These are phyloP conservation scores for Noctilio leporinus DNA, from an alignment of 2,113 vertebrate genomes.

Conservation along the genomic window DNA sequence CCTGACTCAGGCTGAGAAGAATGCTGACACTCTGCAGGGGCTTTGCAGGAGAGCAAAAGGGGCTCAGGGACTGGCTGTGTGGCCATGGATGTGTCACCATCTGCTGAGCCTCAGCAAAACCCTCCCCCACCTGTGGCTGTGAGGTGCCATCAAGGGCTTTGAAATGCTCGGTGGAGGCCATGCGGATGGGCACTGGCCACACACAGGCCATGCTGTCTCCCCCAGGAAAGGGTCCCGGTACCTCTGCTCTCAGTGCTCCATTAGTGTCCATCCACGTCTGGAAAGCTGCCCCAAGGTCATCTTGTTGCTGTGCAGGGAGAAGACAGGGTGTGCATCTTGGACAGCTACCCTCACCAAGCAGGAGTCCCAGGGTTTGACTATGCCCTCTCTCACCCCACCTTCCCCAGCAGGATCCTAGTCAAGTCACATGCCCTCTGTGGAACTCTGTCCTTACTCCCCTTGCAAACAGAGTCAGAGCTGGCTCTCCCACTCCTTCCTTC, in stretches of 20 bases:
- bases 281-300: conserved; percentile 83
- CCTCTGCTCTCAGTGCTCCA: conserved; percentile 84
- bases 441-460: background rate
- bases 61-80: background rate
- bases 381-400: background rate
- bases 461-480: background rate
- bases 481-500: background rate
- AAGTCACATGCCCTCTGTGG: background rate
- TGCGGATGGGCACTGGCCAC: rapidly evolving
- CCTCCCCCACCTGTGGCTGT: background rate
- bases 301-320: conserved; percentile 75
- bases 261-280: conserved; percentile 81
- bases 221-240: conserved; percentile 26
- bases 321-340: background rate
- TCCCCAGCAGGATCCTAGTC: background rate
- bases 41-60: no score
- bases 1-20: background rate
- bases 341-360: rapidly evolving
- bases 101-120: background rate
- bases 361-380: background rate
- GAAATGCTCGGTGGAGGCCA: background rate
- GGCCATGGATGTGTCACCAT: background rate
- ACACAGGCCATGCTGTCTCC: rapidly evolving
- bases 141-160: background rate
- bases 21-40: background rate